Base-by-base conservation (phyloP, 2,113 vertebrate species). In the Paracanthobrama guichenoti region DNA sequence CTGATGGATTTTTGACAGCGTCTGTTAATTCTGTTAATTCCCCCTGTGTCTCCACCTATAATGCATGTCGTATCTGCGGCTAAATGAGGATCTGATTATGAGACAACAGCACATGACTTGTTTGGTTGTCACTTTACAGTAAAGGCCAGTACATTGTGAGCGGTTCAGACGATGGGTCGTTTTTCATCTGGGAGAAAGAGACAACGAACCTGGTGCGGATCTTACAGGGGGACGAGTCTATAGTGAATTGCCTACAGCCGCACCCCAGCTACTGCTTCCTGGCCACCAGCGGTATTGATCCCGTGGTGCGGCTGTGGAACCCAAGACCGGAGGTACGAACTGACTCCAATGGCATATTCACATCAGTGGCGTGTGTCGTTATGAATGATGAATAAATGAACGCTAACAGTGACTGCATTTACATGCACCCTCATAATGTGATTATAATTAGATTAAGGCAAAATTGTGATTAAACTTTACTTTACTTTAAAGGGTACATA, bases 111-210 rank as follows among this genome's bases (percentile, higher is more conserved):
- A 20, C 64, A 39, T 11, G 31, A 67, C 82, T 87, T 57, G 84
- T 14, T 77, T 57, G 39, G 35, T 72, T 79, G 28, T 60, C 57
- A 28, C 64, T 78, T 44, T 64, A 73, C 91, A 99, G 98, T 94
- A 98, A 99, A 78, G 98, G 97, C 12, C 98, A 99, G 89, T 99
- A 98, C 90, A 98, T 99, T 0, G 94, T 99, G 89, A 99, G 98
- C 0, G 98, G 98, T 84, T 99, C 98, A 0, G 98, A 99, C 0
- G 98, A 99, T 1, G 98, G 98, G 90, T 99, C 98, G 44, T 98
- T 99, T 94, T 99, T 99, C 92, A 97, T 99, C 93, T 99, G 97
- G 98, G 97, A 99, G 92, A 99, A 99, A 91, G 97, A 99, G 90
- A 99, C 98, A 3, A 96, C 96, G 83, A 99, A 99, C 88, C 95